A percentile compares a stretch with the other conserved stretches of the same genome.
Evolutionary conservation across 2,797 vertebrate genomes (phyloP).

Genomic region (Neostethus bicornis): DNA sequence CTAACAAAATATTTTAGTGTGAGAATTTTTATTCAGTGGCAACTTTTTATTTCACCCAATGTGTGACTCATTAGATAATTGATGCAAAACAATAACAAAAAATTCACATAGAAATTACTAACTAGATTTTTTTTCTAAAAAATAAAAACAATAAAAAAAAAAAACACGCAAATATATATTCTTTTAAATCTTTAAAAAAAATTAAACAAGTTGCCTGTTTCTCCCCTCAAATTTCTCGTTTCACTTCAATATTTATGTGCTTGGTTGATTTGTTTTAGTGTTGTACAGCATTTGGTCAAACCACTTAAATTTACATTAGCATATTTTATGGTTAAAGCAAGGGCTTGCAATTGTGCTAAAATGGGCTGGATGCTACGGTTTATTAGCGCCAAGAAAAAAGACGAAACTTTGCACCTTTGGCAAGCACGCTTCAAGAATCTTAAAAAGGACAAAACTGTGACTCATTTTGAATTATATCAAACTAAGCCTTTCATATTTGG

Average conservation of each 20-base stretch:
- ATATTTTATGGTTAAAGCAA: background rate
- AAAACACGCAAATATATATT: too few species aligned
- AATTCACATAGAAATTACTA: too few species aligned
- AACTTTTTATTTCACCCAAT: too few species aligned
- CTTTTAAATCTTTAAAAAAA: too few species aligned
- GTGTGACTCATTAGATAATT: too few species aligned
- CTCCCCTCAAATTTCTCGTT: background rate
- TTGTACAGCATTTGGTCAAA: background rate
- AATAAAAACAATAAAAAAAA: too few species aligned
- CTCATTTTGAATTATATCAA: background rate
- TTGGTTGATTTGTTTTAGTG: background rate
- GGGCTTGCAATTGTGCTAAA: background rate
- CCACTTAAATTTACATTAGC: background rate
- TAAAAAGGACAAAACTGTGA: background rate
- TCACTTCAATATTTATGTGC: background rate
- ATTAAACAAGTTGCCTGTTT: too few species aligned
- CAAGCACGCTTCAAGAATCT: background rate
- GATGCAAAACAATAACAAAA: too few species aligned
- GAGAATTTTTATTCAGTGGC: too few species aligned
- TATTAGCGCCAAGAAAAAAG: background rate
- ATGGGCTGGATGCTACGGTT: background rate
- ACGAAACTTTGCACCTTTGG: background rate
- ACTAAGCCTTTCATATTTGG: background rate
- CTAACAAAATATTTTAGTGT: too few species aligned
- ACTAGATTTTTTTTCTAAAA: too few species aligned